These are phyloP conservation scores for Nephila pilipes DNA, from an alignment of 1,140 invertebrate genomes.

Conservation along the genomic window DNA sequence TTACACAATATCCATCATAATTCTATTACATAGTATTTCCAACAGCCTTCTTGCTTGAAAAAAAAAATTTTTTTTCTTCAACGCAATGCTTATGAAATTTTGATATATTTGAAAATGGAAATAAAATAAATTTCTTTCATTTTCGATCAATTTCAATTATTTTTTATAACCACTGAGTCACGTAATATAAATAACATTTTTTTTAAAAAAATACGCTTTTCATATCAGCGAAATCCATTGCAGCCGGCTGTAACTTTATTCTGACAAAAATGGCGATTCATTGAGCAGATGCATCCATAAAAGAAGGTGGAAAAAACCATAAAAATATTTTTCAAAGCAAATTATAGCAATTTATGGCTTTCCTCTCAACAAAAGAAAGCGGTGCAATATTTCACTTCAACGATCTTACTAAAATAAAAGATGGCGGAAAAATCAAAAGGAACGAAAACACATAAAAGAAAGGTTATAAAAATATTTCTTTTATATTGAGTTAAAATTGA, in stretches of 20 bases:
- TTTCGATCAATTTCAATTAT: no score
- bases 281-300: not conserved
- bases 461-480: no score
- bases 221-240: not conserved
- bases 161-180: not conserved
- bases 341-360: conserved; percentile 22
- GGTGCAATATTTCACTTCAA: not conserved
- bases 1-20: no score
- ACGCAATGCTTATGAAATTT: no score
- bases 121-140: no score
- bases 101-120: no score
- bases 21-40: no score
- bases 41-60: no score
- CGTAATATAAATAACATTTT: not conserved
- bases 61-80: no score
- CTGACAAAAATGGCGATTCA: not conserved
- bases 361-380: not conserved
- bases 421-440: not conserved
- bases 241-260: not conserved
- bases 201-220: not conserved
- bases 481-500: no score
- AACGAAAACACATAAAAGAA: no score
- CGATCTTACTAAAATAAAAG: not conserved
- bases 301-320: not conserved
- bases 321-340: conserved; percentile 15